These are phyloP conservation scores for Cetonia aurata DNA, from an alignment of 2,888 invertebrate species.

Conservation along the genomic window DNA sequence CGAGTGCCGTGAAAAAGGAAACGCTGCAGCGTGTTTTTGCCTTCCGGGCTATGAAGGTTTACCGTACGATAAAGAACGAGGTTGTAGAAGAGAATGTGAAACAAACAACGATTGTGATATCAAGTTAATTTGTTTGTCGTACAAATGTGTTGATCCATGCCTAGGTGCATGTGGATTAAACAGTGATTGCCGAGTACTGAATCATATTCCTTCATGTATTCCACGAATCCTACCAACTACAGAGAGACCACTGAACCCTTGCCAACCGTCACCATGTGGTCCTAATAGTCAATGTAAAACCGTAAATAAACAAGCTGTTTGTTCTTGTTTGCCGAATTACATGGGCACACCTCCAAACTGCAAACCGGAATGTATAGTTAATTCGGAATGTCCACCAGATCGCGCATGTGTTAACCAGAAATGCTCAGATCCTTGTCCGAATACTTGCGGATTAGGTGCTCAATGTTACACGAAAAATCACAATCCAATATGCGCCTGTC, in stretches of 20 bases:
- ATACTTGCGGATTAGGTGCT: conserved; percentile 88
- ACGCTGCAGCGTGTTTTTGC: conserved; percentile 88
- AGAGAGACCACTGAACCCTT: conserved; percentile 74
- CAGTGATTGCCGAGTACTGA: conserved; percentile 83
- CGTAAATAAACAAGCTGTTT: conserved; percentile 83
- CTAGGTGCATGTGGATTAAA: conserved; percentile 85
- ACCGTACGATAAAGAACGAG: conserved; percentile 78
- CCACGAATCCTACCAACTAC: conserved; percentile 73
- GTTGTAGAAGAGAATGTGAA: conserved; percentile 84
- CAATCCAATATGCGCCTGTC: conserved; percentile 89
- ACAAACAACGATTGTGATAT: conserved; percentile 81
- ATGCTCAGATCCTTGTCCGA: conserved; percentile 89
- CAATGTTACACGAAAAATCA: conserved; percentile 87
- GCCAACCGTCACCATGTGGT: conserved; percentile 88
- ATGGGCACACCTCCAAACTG: conserved; percentile 85
- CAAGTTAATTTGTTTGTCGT: conserved; percentile 81
- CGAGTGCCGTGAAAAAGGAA: conserved; percentile 84
- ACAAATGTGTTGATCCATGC: conserved; percentile 88
- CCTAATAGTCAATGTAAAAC: conserved; percentile 88
- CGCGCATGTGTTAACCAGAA: conserved; percentile 88
- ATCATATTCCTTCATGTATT: conserved; percentile 83
- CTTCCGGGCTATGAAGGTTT: conserved; percentile 84
- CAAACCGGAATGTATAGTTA: conserved; percentile 88
- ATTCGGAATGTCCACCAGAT: conserved; percentile 85
- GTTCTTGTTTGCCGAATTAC: conserved; percentile 85